phyloP scores from a whole-genome alignment of 2,797 vertebrate species.

The Tangara arthus region DNA sequence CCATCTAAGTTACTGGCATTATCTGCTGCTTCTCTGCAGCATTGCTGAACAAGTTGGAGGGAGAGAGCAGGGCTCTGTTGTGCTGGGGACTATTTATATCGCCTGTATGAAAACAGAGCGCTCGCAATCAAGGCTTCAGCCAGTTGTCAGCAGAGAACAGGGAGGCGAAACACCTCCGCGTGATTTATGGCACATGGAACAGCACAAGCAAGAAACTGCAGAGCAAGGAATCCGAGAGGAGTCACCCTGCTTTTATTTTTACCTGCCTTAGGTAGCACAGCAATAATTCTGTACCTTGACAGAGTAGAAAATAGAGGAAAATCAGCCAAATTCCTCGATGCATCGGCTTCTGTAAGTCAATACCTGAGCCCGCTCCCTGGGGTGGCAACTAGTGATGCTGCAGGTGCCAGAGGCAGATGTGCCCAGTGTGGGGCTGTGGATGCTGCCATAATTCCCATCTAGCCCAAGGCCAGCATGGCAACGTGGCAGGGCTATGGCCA shows the following conservation, averaged over 20 bases:
- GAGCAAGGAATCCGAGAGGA: conserved; percentile 35
- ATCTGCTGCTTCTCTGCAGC: conserved; percentile 32
- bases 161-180: conserved; percentile 60
- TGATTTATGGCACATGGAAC: conserved; percentile 64
- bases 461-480: accelerated
- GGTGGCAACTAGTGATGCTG: neutral
- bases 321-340: neutral
- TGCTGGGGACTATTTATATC: conserved; percentile 61
- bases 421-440: accelerated
- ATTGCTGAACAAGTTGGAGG: conserved; percentile 11
- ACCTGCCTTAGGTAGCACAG: conserved; percentile 15
- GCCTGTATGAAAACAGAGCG: conserved; percentile 34
- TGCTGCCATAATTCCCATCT: neutral
- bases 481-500: accelerated
- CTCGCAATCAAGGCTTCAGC: conserved; percentile 60
- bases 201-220: conserved; percentile 40
- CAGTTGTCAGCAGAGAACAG: conserved; percentile 56
- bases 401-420: neutral
- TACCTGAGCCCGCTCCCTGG: neutral
- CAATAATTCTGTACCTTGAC: neutral
- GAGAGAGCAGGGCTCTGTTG: conserved; percentile 22
- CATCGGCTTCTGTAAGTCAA: neutral
- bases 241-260: conserved; percentile 56
- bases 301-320: neutral
- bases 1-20: conserved; percentile 1